Evolutionary conservation across 2,888 invertebrate genomes (phyloP), one percentile per base, ranked within the genome.

Genomic region (Helleia helle): DNA sequence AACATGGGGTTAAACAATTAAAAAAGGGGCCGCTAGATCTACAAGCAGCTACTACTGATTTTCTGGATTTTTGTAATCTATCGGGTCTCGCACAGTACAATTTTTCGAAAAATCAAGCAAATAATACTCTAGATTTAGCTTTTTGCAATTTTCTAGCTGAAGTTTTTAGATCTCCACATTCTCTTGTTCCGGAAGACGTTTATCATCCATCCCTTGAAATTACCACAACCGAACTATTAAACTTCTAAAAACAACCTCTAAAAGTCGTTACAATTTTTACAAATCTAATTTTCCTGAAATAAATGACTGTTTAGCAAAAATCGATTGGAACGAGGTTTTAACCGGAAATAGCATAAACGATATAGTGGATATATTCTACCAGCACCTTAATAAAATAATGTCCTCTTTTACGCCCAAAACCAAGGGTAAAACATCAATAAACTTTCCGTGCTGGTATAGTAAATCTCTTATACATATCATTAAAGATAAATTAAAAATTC

Each of bases 191-290:
- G 3, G 39, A 39, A 24, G 30, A 39, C 14, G 6, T 22, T 2
- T 30, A 39, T 31, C 42, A 42, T 34, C 42, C 42, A n/a, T 31
- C 30, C 17, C 34, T 42, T 12, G 2, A 42, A 27, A 37, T 42
- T 13, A 13, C 31, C 27, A 15, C 37, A 3, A 1, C 27, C 8
- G 26, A 34, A 9, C 7, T 42, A 6, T 29, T 7, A 18, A 37
- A 28, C 11, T 12, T 28, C 1, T 30, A 11, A 3, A 9, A 17
- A 26, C 30, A 37, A 38, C 37, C 41, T 13, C 4, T 30, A 14
- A 38, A 26, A 26, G 24, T 5, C 22, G 26, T 12, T 37, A 30
- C 7, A 25, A 41, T 14, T 41, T 41, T 14, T 37, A 29, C 12
- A 37, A 41, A 12, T 36, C 25, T 12, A 24, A 41, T 6, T 41